These are phyloP conservation scores for Ectropis crepuscularia DNA, from an alignment of 2,888 invertebrate species.

Conservation along the genomic window DNA sequence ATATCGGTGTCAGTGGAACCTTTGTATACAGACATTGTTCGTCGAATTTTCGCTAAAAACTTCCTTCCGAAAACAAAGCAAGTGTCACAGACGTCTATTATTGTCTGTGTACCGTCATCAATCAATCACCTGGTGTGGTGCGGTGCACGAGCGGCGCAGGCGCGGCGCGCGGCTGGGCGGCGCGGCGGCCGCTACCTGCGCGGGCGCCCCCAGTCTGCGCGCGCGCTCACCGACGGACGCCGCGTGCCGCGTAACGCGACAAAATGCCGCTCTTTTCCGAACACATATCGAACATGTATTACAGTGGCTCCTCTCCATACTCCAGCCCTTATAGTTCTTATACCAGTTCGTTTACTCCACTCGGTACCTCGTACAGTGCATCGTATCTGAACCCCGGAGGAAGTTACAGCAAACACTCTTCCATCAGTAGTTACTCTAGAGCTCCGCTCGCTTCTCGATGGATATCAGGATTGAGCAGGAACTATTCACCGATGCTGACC, in stretches of 20 bases:
- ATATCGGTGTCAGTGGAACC: conserved; percentile 32
- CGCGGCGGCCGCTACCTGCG: conserved; percentile 44
- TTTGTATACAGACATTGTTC: conserved; percentile 22
- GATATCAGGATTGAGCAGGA: conserved; percentile 69
- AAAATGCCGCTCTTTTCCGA: conserved; percentile 89
- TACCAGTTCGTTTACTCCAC: conserved; percentile 70
- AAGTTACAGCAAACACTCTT: conserved; percentile 77
- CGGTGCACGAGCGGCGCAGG: conserved; percentile 32
- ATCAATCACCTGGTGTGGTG: conserved; percentile 73
- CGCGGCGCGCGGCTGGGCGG: conserved; percentile 38
- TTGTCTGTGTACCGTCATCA: conserved; percentile 72
- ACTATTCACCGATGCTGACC: conserved; percentile 89
- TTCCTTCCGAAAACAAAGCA: conserved; percentile 58
- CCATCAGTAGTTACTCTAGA: conserved; percentile 84
- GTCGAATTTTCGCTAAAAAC: conserved; percentile 39
- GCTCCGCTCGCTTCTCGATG: conserved; percentile 69
- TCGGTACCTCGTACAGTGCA: conserved; percentile 76
- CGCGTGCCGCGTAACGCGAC: conserved; percentile 52
- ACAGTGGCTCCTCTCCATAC: conserved; percentile 78
- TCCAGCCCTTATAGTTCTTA: conserved; percentile 74
- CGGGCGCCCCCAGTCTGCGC: conserved; percentile 61
- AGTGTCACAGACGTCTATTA: conserved; percentile 66
- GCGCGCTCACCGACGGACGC: conserved; percentile 60
- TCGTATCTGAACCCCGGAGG: conserved; percentile 81
- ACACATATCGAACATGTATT: conserved; percentile 86